Evolutionary conservation across 2,113 vertebrate species (phyloP).

Genomic region (Alces alces): DNA sequence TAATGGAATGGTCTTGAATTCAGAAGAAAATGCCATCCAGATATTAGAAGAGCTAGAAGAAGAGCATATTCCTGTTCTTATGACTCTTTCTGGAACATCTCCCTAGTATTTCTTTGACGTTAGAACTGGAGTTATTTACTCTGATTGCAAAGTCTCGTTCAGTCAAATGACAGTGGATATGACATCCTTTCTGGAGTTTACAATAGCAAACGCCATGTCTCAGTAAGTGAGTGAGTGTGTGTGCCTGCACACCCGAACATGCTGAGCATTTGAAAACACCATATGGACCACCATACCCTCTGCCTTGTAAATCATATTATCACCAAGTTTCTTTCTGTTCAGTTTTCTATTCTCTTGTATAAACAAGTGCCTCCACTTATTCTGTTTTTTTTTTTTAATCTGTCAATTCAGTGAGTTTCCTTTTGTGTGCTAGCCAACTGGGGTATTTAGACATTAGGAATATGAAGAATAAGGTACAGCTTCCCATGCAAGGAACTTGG

Average conservation of each 20-base stretch:
- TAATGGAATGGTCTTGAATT: background rate
- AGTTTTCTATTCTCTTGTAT: background rate
- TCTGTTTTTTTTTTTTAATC: background rate
- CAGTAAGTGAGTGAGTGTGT: background rate
- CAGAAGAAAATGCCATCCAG: background rate
- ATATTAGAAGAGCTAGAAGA: background rate
- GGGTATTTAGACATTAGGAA: background rate
- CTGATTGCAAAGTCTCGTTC: background rate
- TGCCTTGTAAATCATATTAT: background rate
- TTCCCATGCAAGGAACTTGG: background rate
- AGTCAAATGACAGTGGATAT: background rate
- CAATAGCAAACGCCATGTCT: background rate
- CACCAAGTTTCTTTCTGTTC: background rate
- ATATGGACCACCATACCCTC: background rate
- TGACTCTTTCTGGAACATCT: background rate
- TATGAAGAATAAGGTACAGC: background rate
- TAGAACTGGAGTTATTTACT: background rate
- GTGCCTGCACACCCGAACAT: background rate
- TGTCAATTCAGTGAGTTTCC: background rate
- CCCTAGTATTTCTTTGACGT: background rate
- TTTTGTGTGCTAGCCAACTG: background rate
- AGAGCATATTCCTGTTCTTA: background rate
- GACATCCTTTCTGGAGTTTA: slow-evolving; percentile 8
- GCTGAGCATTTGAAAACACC: slow-evolving; percentile 10
- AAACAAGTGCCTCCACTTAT: background rate